Percentiles rank a stretch among this genome's conserved stretches.
These are phyloP conservation scores for Pyxicephalus adspersus DNA, from an alignment of 2,113 vertebrate species.

Conservation along the genomic window DNA sequence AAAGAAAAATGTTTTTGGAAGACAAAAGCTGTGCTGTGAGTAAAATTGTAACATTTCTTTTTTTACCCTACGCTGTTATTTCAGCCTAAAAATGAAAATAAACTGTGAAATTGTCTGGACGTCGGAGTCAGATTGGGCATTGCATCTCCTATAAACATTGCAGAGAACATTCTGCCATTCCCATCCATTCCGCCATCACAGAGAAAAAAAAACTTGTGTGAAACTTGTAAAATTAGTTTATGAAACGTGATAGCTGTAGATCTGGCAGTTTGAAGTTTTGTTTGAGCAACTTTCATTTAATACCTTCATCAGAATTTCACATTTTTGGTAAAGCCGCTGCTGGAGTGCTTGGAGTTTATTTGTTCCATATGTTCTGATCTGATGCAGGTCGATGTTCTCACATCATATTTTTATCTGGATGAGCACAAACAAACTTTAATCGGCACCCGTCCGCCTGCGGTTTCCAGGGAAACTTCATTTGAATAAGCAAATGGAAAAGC, in stretches of 20 bases:
- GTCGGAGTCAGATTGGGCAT: too few relatives aligned
- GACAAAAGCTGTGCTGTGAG: too few relatives aligned
- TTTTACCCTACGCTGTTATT: too few relatives aligned
- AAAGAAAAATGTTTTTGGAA: too few relatives aligned
- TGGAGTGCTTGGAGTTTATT: neutral
- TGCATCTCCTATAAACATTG: too few relatives aligned
- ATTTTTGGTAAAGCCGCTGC: neutral
- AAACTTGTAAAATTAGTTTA: neutral
- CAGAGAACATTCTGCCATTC: too few relatives aligned
- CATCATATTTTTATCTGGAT: neutral
- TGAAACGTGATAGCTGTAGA: neutral
- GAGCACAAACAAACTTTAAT: neutral
- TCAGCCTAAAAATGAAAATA: too few relatives aligned
- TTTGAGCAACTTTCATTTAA: neutral
- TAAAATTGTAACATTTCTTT: too few relatives aligned
- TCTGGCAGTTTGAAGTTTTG: neutral
- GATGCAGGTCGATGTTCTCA: neutral
- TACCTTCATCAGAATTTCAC: neutral
- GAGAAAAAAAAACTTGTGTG: too few relatives aligned
- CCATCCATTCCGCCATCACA: too few relatives aligned
- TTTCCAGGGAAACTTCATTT: slow-evolving; percentile 47
- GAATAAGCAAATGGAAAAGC: slow-evolving; percentile 44
- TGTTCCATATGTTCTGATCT: neutral
- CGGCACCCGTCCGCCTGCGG: neutral
- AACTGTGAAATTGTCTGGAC: too few relatives aligned